Percentiles rank a stretch among this genome's conserved stretches.
phyloP scores from a whole-genome alignment of 1,140 invertebrate genomes.

The Marisa cornuarietis region DNA sequence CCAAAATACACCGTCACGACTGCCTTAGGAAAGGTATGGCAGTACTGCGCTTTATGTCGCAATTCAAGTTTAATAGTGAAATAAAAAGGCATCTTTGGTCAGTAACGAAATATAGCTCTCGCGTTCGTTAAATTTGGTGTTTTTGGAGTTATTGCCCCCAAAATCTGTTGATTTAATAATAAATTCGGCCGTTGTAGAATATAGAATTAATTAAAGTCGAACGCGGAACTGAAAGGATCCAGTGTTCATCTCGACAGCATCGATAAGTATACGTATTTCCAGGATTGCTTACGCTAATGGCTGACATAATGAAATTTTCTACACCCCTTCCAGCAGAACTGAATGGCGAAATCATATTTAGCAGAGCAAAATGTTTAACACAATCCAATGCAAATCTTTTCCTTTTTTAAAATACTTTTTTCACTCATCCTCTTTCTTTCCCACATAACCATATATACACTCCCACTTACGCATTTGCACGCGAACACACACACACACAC shows the following conservation, averaged over 20 bases:
- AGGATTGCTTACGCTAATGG: not conserved
- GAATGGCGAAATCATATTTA: not conserved
- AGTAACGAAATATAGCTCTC: not conserved
- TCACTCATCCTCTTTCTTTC: not conserved
- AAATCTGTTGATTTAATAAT: too few relatives aligned
- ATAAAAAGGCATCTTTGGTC: not conserved
- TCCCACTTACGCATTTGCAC: too few relatives aligned
- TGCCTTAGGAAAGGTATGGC: slow-evolving; percentile 45
- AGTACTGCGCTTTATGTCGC: not conserved
- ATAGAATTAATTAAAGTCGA: too few relatives aligned
- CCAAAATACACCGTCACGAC: slow-evolving; percentile 43
- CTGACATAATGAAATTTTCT: not conserved
- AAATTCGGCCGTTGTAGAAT: not conserved
- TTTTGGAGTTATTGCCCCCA: too few relatives aligned
- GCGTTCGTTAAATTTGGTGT: too few relatives aligned
- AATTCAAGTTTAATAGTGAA: not conserved
- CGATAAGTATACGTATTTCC: not conserved
- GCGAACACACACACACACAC: too few relatives aligned
- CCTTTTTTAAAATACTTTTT: not conserved
- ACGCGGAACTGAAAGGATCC: too few relatives aligned
- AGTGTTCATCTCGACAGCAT: not conserved
- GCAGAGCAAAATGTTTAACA: not conserved
- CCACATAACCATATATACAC: not conserved
- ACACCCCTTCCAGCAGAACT: not conserved
- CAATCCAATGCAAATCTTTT: not conserved